Percentiles rank a stretch among this genome's conserved stretches.
These are phyloP conservation scores for Plebejus anna DNA, from an alignment of 2,888 invertebrate species.

Conservation along the genomic window DNA sequence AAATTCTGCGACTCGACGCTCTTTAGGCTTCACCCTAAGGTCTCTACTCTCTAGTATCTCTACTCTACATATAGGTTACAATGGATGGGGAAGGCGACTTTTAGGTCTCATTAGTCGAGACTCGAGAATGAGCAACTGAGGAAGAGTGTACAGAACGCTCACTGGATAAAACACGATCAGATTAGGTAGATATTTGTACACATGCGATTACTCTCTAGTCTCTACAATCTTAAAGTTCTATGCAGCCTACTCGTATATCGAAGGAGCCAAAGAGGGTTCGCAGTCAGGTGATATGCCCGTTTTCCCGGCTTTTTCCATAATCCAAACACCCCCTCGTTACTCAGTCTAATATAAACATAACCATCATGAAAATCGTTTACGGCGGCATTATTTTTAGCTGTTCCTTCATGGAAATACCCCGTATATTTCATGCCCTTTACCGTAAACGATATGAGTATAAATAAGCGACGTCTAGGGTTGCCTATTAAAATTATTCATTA, in stretches of 20 bases:
- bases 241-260: not conserved
- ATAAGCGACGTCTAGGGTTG: slow-evolving; percentile 19
- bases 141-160: too few species aligned
- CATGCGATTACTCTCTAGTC: not conserved
- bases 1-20: too few species aligned
- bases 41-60: too few species aligned
- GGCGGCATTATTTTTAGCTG: not conserved
- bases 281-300: not conserved
- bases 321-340: not conserved
- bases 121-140: too few species aligned
- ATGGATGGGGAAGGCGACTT: too few species aligned
- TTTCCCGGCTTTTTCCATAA: not conserved
- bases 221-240: not conserved
- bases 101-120: too few species aligned
- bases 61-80: too few species aligned
- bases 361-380: slow-evolving; percentile 2
- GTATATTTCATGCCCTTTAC: slow-evolving; percentile 15
- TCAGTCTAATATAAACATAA: not conserved
- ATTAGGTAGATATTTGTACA: too few species aligned
- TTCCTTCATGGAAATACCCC: slow-evolving; percentile 1
- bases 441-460: slow-evolving; percentile 12
- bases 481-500: slow-evolving; percentile 18
- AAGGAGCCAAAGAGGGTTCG: not conserved
- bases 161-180: too few species aligned
- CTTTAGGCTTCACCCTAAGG: too few species aligned